Base-by-base conservation (phyloP, 1,140 invertebrate genomes). In the Alviniconcha marisindica region DNA sequence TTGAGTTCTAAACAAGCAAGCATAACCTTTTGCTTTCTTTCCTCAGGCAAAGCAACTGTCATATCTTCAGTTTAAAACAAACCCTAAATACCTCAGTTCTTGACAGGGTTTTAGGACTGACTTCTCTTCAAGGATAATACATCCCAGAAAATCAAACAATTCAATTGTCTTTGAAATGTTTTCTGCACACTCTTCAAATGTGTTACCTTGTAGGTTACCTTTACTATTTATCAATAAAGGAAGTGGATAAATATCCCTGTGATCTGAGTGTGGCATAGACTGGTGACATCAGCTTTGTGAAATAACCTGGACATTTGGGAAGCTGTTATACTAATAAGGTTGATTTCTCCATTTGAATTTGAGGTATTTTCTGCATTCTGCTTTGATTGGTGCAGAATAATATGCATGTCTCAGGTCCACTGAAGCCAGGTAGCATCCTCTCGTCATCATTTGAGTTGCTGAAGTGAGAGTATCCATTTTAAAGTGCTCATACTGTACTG, bases 401-500 rank as follows among this genome's bases (percentile, higher is more conserved):
- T 86, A 88, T 63, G 84, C 83, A 83, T 88, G 77, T 44, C 81
- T 82, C 0, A 85, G 48, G 51, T 86, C 86, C 18, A 73, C 40
- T 18, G 33, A 18, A 73, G 69, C 69, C 69, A 31, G 18, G 69
- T 14, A 73, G 28, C 69, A 73, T 3, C 69, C n/a, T 73, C 33
- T 18, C 2, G 2, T 73, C 69, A 73, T 73, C 28, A 73, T 36
- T 69, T 36, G 66, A 36, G 31, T 31, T 73, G 69, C 10, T 15
- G 69, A 73, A 15, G 4, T 7, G 21, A 73, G 40, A 14, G 18
- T 69, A 24, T 69, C 66, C 66, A 24, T 69, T 24, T 69, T 69
- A 36, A 69, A 69, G 66, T 69, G n/a, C 69, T 73, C 69, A 73
- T 73, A 73, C 31, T 18, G 7, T 10, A 73, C 28, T 18, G 33